Percentiles rank a stretch among this genome's conserved stretches.
Conservation (phyloP, 2,113 vertebrate genomes). For the Parus major region DNA sequence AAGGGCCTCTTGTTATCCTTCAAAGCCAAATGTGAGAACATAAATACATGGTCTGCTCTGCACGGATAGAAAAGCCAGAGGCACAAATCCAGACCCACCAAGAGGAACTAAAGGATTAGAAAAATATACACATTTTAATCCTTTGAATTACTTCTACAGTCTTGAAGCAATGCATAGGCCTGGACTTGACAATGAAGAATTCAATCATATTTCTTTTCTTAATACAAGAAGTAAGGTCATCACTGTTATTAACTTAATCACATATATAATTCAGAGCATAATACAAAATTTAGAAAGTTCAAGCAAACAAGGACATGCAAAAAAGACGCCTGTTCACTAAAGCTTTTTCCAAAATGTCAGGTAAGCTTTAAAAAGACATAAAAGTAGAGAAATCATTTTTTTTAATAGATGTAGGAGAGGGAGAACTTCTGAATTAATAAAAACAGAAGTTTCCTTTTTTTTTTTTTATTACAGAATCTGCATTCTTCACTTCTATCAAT, state of each 20-base stretch:
- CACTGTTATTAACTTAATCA: not conserved
- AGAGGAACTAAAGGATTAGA: constrained; percentile 16
- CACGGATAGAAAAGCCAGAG: not conserved
- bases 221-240: not conserved
- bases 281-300: constrained; percentile 27
- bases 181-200: not conserved
- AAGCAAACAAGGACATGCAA: not conserved
- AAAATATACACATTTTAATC: constrained; percentile 15
- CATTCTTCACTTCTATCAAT: not conserved
- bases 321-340: not conserved
- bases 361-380: not conserved
- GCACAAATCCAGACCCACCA: not conserved
- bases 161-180: not conserved
- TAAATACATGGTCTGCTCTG: constrained; percentile 2
- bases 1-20: constrained; percentile 33
- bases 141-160: not conserved
- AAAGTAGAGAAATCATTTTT: not conserved
- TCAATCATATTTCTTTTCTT: not conserved
- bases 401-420: not conserved
- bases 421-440: not conserved
- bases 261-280: not conserved
- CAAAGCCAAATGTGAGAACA: constrained; percentile 11
- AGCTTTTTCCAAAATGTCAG: constrained; percentile 2
- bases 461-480: not conserved
- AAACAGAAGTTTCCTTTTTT: not conserved